These are phyloP conservation scores for Neotoma lepida DNA, from an alignment of 2,113 vertebrate genomes.

Conservation along the genomic window DNA sequence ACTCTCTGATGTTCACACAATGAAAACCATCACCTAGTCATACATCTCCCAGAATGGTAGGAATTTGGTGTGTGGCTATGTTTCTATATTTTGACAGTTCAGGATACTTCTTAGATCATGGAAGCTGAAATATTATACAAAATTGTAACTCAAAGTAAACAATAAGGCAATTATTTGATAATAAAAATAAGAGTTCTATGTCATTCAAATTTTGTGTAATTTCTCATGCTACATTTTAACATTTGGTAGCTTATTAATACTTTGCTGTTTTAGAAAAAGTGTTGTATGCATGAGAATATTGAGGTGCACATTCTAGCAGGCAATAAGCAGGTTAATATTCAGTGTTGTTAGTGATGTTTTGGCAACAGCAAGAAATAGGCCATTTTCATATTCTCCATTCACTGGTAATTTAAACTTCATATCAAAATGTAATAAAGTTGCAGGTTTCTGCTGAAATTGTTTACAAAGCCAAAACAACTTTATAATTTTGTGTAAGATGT, in stretches of 20 bases:
- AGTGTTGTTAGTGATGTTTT: background rate
- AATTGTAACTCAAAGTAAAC: background rate
- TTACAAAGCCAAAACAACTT: background rate
- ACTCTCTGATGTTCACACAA: background rate
- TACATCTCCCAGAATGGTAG: background rate
- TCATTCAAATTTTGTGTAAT: background rate
- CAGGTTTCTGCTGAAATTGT: background rate
- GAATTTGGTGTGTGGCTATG: background rate
- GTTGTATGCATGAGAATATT: background rate
- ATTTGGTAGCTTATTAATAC: background rate
- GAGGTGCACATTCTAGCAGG: background rate
- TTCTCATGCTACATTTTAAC: background rate
- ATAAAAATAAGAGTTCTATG: background rate
- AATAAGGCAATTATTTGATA: background rate
- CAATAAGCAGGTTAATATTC: background rate
- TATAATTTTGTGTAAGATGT: background rate
- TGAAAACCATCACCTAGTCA: background rate
- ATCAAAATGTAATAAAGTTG: background rate
- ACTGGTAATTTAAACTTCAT: background rate
- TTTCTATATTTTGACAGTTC: background rate
- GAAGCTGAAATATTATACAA: background rate
- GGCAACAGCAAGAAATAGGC: background rate
- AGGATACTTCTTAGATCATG: background rate
- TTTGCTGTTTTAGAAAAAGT: background rate
- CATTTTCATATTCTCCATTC: slow-evolving; percentile 3